Evolutionary conservation across 2,113 vertebrate species (phyloP).

Genomic region (Capreolus pygargus): DNA sequence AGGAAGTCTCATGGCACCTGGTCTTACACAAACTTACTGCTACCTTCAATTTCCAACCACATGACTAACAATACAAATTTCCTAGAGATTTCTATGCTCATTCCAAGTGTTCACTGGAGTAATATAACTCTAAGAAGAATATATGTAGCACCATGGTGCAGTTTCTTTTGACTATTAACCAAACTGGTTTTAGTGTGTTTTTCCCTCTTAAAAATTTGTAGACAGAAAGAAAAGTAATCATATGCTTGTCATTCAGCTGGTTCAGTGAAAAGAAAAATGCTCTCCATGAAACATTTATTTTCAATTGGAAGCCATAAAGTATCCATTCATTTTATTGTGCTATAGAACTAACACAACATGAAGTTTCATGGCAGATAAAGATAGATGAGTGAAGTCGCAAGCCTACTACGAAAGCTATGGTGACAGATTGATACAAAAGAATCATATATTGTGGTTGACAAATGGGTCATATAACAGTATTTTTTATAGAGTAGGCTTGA

Average conservation of each 20-base stretch:
- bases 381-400: not conserved
- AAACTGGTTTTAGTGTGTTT: not conserved
- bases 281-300: constrained; percentile 37
- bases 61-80: not conserved
- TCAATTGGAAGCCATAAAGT: constrained; percentile 39
- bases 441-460: constrained; percentile 18
- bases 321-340: constrained; percentile 35
- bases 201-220: not conserved
- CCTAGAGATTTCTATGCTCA: not conserved
- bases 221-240: constrained; percentile 17
- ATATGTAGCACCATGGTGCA: not conserved
- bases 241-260: constrained; percentile 29
- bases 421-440: constrained; percentile 50
- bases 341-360: constrained; percentile 23
- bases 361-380: constrained; percentile 39
- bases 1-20: not conserved
- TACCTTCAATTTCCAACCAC: not conserved
- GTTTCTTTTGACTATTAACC: not conserved
- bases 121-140: not conserved
- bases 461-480: not conserved
- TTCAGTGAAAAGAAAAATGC: constrained; percentile 60
- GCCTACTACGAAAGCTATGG: constrained; percentile 16
- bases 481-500: constrained; percentile 24
- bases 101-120: not conserved
- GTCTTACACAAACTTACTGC: not conserved